A percentile compares a stretch with the other conserved stretches of the same genome.
phyloP scores from a whole-genome alignment of 2,113 vertebrate genomes.

The Mesoclemmys tuberculata region DNA sequence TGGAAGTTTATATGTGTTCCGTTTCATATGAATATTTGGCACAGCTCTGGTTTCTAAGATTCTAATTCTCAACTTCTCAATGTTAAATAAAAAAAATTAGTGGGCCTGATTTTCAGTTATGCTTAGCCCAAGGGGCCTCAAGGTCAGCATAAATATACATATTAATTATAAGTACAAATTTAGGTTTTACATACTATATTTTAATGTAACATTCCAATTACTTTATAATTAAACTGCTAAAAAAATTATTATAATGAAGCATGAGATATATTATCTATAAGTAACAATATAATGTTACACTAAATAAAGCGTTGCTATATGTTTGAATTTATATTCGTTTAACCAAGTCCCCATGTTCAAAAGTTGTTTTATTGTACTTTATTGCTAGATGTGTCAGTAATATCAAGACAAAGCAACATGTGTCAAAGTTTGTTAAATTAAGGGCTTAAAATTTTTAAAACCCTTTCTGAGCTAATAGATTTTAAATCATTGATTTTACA shows the following conservation, averaged over 20 bases:
- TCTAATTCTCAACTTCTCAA: not conserved
- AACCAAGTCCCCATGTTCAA: not conserved
- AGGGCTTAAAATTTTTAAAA: conserved; percentile 45
- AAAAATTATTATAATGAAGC: not conserved
- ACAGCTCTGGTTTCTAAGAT: not conserved
- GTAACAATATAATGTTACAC: not conserved
- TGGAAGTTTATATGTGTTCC: not conserved
- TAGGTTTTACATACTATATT: not conserved
- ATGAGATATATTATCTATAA: not conserved
- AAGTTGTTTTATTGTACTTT: not conserved
- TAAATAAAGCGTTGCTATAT: not conserved
- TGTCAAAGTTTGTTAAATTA: conserved; percentile 44
- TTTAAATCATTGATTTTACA: conserved; percentile 49
- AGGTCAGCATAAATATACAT: not conserved
- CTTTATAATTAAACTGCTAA: not conserved
- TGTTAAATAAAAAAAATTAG: not conserved
- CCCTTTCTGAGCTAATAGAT: conserved; percentile 30
- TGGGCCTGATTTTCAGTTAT: not conserved
- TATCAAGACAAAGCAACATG: not conserved
- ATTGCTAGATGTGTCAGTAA: not conserved
- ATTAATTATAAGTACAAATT: not conserved
- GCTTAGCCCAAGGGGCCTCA: not conserved
- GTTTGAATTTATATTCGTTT: not conserved
- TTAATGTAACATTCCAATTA: not conserved
- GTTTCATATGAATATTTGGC: not conserved